Base-by-base conservation (phyloP, 2,797 vertebrate genomes). In the Ceyx erithaca region DNA sequence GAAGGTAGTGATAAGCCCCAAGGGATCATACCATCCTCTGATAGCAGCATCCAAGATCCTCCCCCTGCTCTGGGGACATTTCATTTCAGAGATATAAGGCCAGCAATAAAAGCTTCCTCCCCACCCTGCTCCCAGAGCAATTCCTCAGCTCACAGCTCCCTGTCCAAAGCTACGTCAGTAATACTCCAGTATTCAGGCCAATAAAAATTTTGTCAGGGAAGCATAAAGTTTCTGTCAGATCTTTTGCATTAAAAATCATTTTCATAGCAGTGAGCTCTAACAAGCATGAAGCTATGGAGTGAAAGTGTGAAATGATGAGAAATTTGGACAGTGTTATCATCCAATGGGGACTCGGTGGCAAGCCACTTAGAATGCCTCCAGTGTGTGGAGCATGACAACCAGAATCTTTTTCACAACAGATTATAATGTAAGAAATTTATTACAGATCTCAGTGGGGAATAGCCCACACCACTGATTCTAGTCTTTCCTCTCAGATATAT, bases 181-280 rank as follows among this genome's bases (percentile, higher is more conserved):
- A 90, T 92, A 63, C 20, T 75, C 82, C 51, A 20, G 86, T 57
- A 94, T 95, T 94, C 90, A 93, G 54, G 41, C 91, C 88, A 89
- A 94, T 96, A 96, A 96, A 96, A 95, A 77, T 93, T 87, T 87
- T 70, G 46, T 93, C 89, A 95, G 68, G 92, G 92, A 91, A 89
- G 70, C 90, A 88, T 93, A 92, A 84, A 75, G 85, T 93, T 93
- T 81, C 91, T 96, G 83, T 95, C 93, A 94, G 91, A 68, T 43
- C 16, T 61, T 95, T 93, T 93, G 72, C 68, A 86, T 77, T 68
- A 85, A 83, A 95, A 95, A 41, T 92, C 82, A 92, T 86, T 94
- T 96, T 95, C 95, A 87, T 79, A 93, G 59, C 78, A 91, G 51
- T 5, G 26, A 85, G 59, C 48, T 81, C 21, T 87, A 88, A 91